phyloP scores from a whole-genome alignment of 2,888 invertebrate genomes.

The Drosophila yooni region DNA sequence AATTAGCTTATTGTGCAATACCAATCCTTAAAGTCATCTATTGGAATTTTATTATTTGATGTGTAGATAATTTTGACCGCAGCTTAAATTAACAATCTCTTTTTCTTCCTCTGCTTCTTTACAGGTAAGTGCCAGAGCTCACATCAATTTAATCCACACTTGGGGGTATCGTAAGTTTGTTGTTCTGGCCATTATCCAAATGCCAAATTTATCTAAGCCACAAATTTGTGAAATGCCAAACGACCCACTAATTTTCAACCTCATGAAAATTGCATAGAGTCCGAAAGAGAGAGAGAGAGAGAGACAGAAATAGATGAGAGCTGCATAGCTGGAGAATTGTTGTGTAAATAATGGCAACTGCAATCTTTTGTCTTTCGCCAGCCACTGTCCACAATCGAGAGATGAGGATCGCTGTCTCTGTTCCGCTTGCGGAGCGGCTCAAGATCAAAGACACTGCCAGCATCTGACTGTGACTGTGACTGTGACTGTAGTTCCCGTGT shows the following conservation, averaged over 20 bases:
- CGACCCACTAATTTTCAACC: slow-evolving; percentile 29
- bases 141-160: slow-evolving; percentile 41
- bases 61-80: slow-evolving; percentile 27
- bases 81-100: slow-evolving; percentile 44
- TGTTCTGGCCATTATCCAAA: slow-evolving; percentile 53
- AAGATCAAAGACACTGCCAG: slow-evolving; percentile 46
- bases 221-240: slow-evolving; percentile 41
- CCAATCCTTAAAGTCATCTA: slow-evolving; percentile 32
- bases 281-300: not conserved
- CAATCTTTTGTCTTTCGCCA: slow-evolving; percentile 59
- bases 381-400: slow-evolving; percentile 30
- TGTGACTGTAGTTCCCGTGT: slow-evolving; percentile 21
- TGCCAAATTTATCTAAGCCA: slow-evolving; percentile 54
- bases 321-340: slow-evolving; percentile 26
- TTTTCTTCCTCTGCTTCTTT: slow-evolving; percentile 43
- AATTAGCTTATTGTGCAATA: slow-evolving; percentile 33
- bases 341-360: slow-evolving; percentile 48
- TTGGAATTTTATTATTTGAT: slow-evolving; percentile 32
- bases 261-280: slow-evolving; percentile 28
- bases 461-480: slow-evolving; percentile 16
- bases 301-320: slow-evolving; percentile 22
- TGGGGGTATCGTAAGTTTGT: slow-evolving; percentile 62
- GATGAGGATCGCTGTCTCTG: slow-evolving; percentile 20
- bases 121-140: slow-evolving; percentile 64
- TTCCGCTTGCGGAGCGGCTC: slow-evolving; percentile 29